These are phyloP conservation scores for Tupiocoris notatus DNA, from an alignment of 2,888 invertebrate species.

Conservation along the genomic window DNA sequence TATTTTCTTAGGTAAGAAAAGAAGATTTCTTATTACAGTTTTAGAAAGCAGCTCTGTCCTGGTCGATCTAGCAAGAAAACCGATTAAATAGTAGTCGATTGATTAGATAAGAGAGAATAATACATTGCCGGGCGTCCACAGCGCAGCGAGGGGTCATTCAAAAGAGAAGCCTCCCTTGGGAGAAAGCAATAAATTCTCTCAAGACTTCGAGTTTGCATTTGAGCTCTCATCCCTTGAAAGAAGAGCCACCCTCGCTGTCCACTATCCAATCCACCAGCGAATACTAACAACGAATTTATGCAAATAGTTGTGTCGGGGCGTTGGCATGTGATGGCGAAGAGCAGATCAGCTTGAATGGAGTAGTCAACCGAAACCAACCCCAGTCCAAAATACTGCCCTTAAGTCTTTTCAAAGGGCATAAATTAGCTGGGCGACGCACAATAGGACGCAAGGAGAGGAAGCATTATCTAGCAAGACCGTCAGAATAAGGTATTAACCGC, in stretches of 20 bases:
- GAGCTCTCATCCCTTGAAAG: background rate
- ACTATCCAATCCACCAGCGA: background rate
- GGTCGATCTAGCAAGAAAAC: too few relatives aligned
- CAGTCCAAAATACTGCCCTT: constrained; percentile 7
- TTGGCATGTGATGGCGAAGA: constrained; percentile 23
- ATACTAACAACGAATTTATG: too few relatives aligned
- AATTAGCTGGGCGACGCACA: constrained; percentile 29
- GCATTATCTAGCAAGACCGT: constrained; percentile 31
- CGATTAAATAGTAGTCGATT: too few relatives aligned
- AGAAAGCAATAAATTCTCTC: background rate
- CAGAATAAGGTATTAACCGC: constrained; percentile 39
- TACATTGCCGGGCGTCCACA: too few relatives aligned
- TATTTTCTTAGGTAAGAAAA: too few relatives aligned
- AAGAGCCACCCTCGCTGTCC: background rate
- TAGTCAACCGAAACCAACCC: background rate
- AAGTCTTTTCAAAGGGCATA: constrained; percentile 6
- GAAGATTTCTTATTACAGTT: too few relatives aligned
- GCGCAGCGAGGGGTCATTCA: too few relatives aligned
- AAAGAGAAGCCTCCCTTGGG: too few relatives aligned
- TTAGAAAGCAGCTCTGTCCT: too few relatives aligned
- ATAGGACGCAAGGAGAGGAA: constrained; percentile 18
- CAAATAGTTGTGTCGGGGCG: constrained; percentile 22
- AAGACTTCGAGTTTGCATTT: background rate
- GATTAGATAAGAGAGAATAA: too few relatives aligned
- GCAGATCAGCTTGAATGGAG: constrained; percentile 33